Evolutionary conservation across 2,113 vertebrate species (phyloP), one percentile per base, ranked within the genome.

Genomic region (Gavialis gangeticus): DNA sequence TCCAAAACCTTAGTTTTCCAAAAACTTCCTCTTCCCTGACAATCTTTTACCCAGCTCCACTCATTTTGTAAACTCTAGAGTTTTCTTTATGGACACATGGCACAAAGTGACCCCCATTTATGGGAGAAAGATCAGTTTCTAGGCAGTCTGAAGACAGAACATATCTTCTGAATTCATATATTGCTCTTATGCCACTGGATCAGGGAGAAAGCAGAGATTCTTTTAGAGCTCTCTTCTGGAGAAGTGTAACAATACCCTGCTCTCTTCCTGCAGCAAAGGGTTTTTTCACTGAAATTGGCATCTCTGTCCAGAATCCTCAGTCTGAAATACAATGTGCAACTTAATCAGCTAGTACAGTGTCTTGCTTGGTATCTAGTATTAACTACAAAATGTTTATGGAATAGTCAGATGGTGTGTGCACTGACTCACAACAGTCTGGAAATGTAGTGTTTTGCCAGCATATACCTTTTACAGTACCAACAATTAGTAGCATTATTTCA

Each of bases 271-370:
- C 75, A 85, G 77, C 90, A 96, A 95, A 94, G 76, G 78, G 34
- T 24, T 69, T 92, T 95, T 96, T 94, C 93, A 93, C 93, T 94
- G 92, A 91, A 97, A 86, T 89, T 95, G 94, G 93, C 93, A 85
- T 89, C 80, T 94, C 82, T 95, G 90, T 58, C 90, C 94, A 12
- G 2, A 87, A 87, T 82, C 82, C 84, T 94, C 90, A 95, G 84
- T 46, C 88, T 94, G 95, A 95, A 97, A 95, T 96, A 91, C 79
- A 88, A 89, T 57, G 88, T 94, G 84, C 86, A 85, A 96, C 88
- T 95, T 97, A 97, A 96, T 97, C 96, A 94, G 90, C 90, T 95
- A 82, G 84, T 96, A 96, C 94, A 95, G 90, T 96, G 94, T 93
- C 93, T 91, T 87, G 82, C 79, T 97, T 94, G 91, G 90, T 91